These are phyloP conservation scores for Lasioglossum marginatum DNA, from an alignment of 2,888 invertebrate species.

Conservation along the genomic window DNA sequence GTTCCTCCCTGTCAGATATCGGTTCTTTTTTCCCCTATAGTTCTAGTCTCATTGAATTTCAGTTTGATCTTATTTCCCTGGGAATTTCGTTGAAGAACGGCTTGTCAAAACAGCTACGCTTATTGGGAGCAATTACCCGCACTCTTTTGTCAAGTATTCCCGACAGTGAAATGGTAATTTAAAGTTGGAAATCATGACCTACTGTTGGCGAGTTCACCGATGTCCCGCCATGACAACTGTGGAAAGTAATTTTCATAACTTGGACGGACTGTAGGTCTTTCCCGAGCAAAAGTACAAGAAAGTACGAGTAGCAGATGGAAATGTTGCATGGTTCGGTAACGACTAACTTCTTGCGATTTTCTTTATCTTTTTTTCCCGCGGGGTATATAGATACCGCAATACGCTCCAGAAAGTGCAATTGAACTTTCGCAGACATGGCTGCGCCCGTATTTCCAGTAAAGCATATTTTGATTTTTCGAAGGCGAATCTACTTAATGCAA, in stretches of 20 bases:
- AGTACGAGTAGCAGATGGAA: conserved; percentile 20
- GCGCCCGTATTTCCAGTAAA: background rate
- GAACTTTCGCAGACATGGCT: conserved; percentile 8
- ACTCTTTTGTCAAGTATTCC: conserved; percentile 23
- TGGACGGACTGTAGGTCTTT: conserved; percentile 9
- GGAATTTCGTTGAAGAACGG: background rate
- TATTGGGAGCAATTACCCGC: conserved; percentile 11
- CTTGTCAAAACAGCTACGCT: background rate
- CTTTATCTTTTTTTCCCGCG: background rate
- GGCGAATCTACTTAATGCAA: background rate
- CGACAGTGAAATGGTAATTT: conserved; percentile 60
- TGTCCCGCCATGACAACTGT: conserved; percentile 59
- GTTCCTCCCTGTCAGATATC: background rate
- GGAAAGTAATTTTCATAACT: conserved; percentile 28
- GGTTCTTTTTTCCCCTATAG: background rate
- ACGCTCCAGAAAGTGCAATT: background rate
- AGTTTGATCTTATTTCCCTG: background rate
- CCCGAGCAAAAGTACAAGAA: conserved; percentile 22
- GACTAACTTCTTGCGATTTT: conserved; percentile 11
- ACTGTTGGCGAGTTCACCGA: conserved; percentile 63
- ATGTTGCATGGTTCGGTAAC: conserved; percentile 19
- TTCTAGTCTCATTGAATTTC: background rate
- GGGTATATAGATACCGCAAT: background rate
- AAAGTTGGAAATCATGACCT: conserved; percentile 63
- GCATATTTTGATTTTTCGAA: background rate